Base-by-base conservation (phyloP, 2,797 vertebrate species). In the Parauchenoglanis ngamensis region DNA sequence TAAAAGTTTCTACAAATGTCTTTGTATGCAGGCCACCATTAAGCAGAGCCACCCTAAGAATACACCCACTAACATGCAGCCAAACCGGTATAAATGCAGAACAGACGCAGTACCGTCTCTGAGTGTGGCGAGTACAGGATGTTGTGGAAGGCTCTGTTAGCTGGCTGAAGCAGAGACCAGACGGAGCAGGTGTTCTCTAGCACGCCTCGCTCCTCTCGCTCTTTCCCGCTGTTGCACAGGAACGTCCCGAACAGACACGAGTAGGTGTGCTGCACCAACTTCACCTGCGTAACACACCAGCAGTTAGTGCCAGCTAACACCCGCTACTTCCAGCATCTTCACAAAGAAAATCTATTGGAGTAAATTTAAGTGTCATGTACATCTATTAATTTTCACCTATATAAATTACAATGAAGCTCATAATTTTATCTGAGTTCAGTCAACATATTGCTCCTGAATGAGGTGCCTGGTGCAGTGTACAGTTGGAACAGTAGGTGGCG, bases 181-280 rank as follows among this genome's bases (percentile, higher is more conserved):
- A 98, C 96, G 0, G 98, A 99, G 92, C 98, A 99, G 23, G 98
- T 99, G 90, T 98, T 96, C 92, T 98, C 97, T 93, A 97, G 97
- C 87, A 98, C 96, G 52, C 97, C 96, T 35, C 96, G 96, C 85
- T 99, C 98, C 88, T 97, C 97, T 87, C 98, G 94, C 94, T 99
- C 98, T 92, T 98, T 99, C 83, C 97, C 96, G 0, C 97, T 99
- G 96, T 99, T 99, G 92, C 98, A 98, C 95, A 99, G 96, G 96
- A 99, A 99, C 93, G 98, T 99, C 91, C 98, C 98, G 89, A 98
- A 99, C 90, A 99, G 96, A 94, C 98, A 99, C 88, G 98, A 99
- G 94, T 99, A 99, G 88, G 97, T 97, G 92, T 99, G 98, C 94
- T 99, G 98, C 91, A 98, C 98, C 94, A 99, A 94, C 92, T 99